Evolutionary conservation across 2,888 invertebrate species (phyloP).

Genomic region (Phlogophora meticulosa): DNA sequence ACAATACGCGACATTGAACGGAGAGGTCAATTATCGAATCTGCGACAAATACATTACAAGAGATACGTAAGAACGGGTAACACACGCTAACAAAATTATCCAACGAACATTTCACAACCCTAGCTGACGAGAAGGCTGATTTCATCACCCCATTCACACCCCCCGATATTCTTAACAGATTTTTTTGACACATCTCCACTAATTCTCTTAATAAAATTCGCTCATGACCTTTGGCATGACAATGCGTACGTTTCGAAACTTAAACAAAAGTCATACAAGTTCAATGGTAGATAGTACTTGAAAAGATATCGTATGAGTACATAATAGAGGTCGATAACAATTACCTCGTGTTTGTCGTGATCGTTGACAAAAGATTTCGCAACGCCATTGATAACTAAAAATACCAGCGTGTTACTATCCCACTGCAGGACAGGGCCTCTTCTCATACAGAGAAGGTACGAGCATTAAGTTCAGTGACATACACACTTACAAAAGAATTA

Average conservation of each 20-base stretch:
- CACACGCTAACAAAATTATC: conserved; percentile 84
- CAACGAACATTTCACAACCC: conserved; percentile 83
- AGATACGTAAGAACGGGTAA: conserved; percentile 82
- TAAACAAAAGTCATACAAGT: conserved; percentile 80
- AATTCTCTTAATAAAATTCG: conserved; percentile 78
- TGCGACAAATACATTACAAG: conserved; percentile 81
- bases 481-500: too few species aligned
- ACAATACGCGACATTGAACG: conserved; percentile 77
- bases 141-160: conserved; percentile 85
- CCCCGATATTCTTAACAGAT: conserved; percentile 71
- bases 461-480: too few species aligned
- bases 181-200: conserved; percentile 81
- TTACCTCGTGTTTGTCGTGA: conserved; percentile 45
- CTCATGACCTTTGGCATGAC: conserved; percentile 79
- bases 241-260: conserved; percentile 68
- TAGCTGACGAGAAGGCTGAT: conserved; percentile 80
- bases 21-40: conserved; percentile 83
- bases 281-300: conserved; percentile 76
- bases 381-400: conserved; percentile 26
- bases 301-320: conserved; percentile 51
- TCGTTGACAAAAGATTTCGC: conserved; percentile 52
- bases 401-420: too few species aligned
- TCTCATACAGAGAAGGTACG: too few species aligned
- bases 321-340: conserved; percentile 60
- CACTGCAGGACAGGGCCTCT: too few species aligned